Percentiles rank a stretch among this genome's conserved stretches.
Evolutionary conservation across 2,113 vertebrate species (phyloP).

Genomic region (Emydocephalus ijimae): DNA sequence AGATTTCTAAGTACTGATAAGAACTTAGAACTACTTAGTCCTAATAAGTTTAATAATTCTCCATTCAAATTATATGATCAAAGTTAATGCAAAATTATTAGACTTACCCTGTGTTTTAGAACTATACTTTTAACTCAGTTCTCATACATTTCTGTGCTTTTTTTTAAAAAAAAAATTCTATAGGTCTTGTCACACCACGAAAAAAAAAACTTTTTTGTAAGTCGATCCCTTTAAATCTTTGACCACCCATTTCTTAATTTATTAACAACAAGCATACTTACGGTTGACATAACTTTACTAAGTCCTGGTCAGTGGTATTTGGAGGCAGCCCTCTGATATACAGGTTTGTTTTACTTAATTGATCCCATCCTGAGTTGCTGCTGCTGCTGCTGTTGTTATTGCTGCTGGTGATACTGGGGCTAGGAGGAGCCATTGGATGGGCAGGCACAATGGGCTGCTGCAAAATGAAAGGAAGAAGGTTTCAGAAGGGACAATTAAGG

Average conservation of each 20-base stretch:
- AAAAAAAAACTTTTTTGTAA: not conserved
- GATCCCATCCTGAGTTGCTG: conserved; percentile 95
- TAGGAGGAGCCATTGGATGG: conserved; percentile 96
- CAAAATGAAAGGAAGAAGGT: conserved; percentile 41
- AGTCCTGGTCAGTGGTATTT: conserved; percentile 95
- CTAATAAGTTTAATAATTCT: not conserved
- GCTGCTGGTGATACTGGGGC: conserved; percentile 94
- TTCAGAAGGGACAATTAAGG: conserved; percentile 33
- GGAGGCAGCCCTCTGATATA: conserved; percentile 96
- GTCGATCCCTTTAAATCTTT: not conserved
- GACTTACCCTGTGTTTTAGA: not conserved
- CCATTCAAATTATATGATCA: not conserved
- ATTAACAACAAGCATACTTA: conserved; percentile 74
- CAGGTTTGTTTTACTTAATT: conserved; percentile 98
- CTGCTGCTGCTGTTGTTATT: conserved; percentile 93
- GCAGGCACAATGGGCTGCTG: conserved; percentile 86
- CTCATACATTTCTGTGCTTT: not conserved
- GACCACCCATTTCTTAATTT: conserved; percentile 8
- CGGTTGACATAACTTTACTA: conserved; percentile 98
- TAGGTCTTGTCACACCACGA: not conserved
- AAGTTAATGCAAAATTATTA: not conserved
- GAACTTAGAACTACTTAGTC: not conserved
- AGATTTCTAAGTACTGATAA: not conserved
- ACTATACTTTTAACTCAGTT: not conserved
- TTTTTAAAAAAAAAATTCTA: not conserved